phyloP scores from a whole-genome alignment of 1,140 invertebrate genomes.

The Aradophagus sp. region DNA sequence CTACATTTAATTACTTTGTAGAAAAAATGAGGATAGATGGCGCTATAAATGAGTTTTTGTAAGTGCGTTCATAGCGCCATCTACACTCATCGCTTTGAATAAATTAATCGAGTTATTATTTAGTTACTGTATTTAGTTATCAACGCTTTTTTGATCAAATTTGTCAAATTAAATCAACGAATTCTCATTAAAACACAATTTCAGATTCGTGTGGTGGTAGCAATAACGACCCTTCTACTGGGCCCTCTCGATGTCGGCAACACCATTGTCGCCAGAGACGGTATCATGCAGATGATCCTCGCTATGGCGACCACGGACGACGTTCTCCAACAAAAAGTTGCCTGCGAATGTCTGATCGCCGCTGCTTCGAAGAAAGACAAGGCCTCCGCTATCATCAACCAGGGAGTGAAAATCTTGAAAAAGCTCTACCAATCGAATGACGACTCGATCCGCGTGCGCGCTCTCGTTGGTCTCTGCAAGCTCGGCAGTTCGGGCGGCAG shows the following conservation, averaged over 20 bases:
- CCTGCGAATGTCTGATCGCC: constrained; percentile 96
- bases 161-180: too few relatives aligned
- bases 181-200: too few relatives aligned
- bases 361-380: constrained; percentile 98
- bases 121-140: too few relatives aligned
- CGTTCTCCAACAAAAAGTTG: constrained; percentile 90
- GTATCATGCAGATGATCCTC: constrained; percentile 97
- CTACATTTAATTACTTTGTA: too few relatives aligned
- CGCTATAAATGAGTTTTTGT: too few relatives aligned
- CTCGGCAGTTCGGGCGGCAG: constrained; percentile 96
- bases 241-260: constrained; percentile 97
- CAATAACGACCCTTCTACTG: constrained; percentile 91
- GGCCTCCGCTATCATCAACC: constrained; percentile 90
- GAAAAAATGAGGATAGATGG: too few relatives aligned
- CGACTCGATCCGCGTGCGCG: constrained; percentile 91
- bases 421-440: constrained; percentile 93
- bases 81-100: too few relatives aligned
- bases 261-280: constrained; percentile 90
- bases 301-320: constrained; percentile 94
- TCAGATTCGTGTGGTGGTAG: constrained; percentile 84
- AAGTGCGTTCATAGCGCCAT: too few relatives aligned
- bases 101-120: too few relatives aligned
- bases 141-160: too few relatives aligned
- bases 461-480: constrained; percentile 97
- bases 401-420: constrained; percentile 96